Conservation (phyloP, 2,797 vertebrate species). For the Sarcophilus harrisii region DNA sequence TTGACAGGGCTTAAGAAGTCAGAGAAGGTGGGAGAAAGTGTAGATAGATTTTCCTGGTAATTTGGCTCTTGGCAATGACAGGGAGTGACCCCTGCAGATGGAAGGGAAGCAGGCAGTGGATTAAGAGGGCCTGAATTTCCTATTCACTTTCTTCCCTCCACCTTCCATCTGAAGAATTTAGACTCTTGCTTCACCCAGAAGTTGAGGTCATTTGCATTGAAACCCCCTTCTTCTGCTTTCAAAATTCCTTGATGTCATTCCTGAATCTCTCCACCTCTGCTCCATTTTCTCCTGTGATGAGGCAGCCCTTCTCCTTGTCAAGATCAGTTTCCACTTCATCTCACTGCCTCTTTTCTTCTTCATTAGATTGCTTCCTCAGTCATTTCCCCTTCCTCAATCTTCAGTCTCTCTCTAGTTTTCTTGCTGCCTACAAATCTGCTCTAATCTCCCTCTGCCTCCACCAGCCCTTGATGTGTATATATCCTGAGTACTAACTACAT, state of each 20-base stretch:
- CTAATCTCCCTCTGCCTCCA: neutral
- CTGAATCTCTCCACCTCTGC: neutral
- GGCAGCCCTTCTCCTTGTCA: neutral
- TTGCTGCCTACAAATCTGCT: neutral
- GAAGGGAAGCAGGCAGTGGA: neutral
- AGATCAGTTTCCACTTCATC: neutral
- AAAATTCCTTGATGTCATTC: neutral
- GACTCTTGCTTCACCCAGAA: neutral
- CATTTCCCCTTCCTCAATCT: neutral
- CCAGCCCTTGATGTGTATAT: neutral
- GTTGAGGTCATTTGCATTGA: neutral
- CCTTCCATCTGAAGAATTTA: neutral
- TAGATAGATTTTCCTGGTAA: neutral
- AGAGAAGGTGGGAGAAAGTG: neutral
- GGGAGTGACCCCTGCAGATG: neutral
- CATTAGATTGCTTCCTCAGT: neutral
- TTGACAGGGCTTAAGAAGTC: neutral
- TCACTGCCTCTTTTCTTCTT: neutral
- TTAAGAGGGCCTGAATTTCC: neutral
- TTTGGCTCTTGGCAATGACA: neutral
- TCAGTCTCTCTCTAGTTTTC: neutral
- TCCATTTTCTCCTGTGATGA: neutral
- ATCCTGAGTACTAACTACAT: neutral
- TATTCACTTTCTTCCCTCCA: neutral
- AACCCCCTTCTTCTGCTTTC: neutral